Evolutionary conservation across 2,888 invertebrate species (phyloP).

Genomic region (Anthophora plumipes): DNA sequence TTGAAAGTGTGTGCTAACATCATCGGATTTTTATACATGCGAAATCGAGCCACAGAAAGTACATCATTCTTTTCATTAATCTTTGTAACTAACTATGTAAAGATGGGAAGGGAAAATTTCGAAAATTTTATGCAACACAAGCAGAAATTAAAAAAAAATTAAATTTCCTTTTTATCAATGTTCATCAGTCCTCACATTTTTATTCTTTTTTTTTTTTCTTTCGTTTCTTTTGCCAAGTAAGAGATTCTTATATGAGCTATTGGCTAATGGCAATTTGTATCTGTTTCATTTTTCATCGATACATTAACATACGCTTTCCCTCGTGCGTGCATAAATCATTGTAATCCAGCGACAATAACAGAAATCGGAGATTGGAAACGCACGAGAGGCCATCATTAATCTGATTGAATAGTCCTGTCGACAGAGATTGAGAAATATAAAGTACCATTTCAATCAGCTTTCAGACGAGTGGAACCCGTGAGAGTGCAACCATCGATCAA

Average conservation of each 20-base stretch:
- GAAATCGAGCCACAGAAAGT: neutral
- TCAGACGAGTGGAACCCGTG: constrained; percentile 1
- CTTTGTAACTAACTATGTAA: neutral
- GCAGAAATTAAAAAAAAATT: neutral
- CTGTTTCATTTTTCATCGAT: neutral
- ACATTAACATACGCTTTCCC: neutral
- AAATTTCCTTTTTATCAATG: neutral
- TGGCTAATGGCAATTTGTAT: constrained; percentile 4
- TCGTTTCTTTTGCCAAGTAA: too few relatives aligned
- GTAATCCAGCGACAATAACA: neutral
- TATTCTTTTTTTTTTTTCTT: neutral
- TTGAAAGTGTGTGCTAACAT: neutral
- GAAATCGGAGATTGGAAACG: constrained; percentile 10
- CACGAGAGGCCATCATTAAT: constrained; percentile 33
- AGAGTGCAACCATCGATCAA: constrained; percentile 39
- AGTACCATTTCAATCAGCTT: constrained; percentile 27
- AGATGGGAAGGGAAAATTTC: too few relatives aligned
- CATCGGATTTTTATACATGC: neutral
- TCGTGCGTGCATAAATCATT: constrained; percentile 23
- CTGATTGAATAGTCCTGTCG: constrained; percentile 29
- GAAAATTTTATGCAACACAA: neutral
- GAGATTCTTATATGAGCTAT: neutral
- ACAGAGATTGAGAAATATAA: neutral
- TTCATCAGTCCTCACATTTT: neutral
- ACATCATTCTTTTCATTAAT: neutral